Percentiles rank a stretch among this genome's conserved stretches.
phyloP scores from a whole-genome alignment of 2,888 invertebrate species.

The Nezara viridula region DNA sequence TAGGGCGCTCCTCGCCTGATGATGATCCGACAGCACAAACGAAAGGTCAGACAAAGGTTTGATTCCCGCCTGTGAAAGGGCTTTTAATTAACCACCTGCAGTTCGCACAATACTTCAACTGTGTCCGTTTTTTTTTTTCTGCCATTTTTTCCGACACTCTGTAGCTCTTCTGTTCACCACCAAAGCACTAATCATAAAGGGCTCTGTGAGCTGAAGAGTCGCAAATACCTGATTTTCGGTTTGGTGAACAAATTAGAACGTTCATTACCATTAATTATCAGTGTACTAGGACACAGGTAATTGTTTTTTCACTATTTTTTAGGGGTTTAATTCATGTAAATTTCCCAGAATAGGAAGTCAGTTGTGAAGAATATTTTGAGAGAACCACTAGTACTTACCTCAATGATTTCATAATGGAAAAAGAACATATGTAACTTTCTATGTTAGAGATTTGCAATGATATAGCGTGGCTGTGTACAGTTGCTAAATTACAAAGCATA shows the following conservation, averaged over 20 bases:
- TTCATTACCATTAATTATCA: neutral
- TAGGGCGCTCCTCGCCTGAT: neutral
- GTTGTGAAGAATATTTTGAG: too few species aligned
- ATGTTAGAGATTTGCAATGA: too few species aligned
- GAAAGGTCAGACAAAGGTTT: constrained; percentile 47
- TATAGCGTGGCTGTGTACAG: too few species aligned
- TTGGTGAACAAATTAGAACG: neutral
- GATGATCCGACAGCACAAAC: constrained; percentile 18
- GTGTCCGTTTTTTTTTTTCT: neutral
- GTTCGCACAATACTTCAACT: constrained; percentile 19
- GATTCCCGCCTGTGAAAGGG: constrained; percentile 10
- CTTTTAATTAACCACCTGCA: constrained; percentile 25
- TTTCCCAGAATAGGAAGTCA: too few species aligned
- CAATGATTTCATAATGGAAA: too few species aligned
- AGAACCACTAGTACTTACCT: too few species aligned
- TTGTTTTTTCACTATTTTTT: neutral
- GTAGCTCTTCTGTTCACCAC: neutral
- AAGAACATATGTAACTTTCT: too few species aligned
- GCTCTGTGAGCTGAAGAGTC: neutral
- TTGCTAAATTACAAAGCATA: too few species aligned
- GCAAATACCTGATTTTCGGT: neutral
- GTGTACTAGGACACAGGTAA: neutral
- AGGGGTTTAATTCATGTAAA: too few species aligned
- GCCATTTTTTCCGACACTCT: neutral
- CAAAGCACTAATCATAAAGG: neutral